These are phyloP conservation scores for Acrocyrtus sp. DNA, from an alignment of 2,888 invertebrate species.

Conservation along the genomic window DNA sequence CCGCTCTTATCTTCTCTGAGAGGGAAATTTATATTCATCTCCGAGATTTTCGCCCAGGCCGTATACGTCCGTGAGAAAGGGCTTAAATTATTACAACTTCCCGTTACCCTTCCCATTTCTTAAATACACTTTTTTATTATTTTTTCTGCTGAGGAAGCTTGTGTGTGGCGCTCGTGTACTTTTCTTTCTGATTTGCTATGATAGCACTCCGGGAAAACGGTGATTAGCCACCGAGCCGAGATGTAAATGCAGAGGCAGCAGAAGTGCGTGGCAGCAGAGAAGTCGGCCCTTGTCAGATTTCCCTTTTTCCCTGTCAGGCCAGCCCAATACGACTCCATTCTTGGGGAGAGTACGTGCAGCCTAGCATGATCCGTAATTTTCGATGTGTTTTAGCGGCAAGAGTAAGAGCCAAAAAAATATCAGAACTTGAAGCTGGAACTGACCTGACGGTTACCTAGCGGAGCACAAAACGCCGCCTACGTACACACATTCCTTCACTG, in stretches of 20 bases:
- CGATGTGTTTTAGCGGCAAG: too few species aligned
- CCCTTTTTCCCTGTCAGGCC: too few species aligned
- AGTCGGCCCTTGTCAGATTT: too few species aligned
- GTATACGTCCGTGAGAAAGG: not conserved
- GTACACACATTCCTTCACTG: not conserved
- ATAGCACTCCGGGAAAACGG: not conserved
- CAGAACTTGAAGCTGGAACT: too few species aligned
- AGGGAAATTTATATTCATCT: constrained; percentile 4
- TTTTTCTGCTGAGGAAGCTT: not conserved
- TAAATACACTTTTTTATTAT: not conserved
- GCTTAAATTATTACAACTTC: not conserved
- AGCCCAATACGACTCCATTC: too few species aligned
- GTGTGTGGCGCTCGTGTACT: too few species aligned
- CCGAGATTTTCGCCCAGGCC: not conserved
- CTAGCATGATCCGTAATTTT: too few species aligned
- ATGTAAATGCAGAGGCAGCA: not conserved
- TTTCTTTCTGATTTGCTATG: not conserved
- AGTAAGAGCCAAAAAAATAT: too few species aligned
- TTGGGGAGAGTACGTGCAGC: too few species aligned
- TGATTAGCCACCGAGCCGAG: not conserved
- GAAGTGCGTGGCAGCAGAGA: too few species aligned
- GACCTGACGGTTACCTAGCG: too few species aligned
- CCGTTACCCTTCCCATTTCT: not conserved
- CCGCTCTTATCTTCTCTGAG: not conserved
- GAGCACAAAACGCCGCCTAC: too few species aligned